Conservation (phyloP, 2,797 vertebrate genomes). For the Tamandua tetradactyla region DNA sequence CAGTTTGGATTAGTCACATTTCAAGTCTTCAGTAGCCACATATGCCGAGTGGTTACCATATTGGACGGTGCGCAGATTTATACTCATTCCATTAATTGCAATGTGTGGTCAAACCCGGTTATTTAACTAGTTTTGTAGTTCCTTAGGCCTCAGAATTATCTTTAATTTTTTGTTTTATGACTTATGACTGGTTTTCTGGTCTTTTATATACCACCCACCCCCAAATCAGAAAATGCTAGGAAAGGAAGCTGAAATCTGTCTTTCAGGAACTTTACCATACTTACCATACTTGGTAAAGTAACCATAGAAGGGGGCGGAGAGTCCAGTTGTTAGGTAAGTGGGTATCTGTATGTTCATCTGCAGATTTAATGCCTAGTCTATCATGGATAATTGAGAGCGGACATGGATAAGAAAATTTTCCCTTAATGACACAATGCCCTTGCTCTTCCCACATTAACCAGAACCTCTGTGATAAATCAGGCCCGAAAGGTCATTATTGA, state of each 20-base stretch:
- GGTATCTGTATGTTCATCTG: neutral
- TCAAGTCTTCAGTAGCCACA: neutral
- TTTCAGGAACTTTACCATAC: neutral
- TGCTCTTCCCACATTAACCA: constrained; percentile 4
- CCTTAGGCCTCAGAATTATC: neutral
- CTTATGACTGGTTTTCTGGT: neutral
- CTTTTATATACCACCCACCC: neutral
- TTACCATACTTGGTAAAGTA: neutral
- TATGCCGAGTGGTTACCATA: neutral
- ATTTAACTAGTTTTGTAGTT: neutral
- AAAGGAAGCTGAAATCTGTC: neutral
- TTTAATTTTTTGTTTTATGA: neutral
- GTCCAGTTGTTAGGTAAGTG: neutral
- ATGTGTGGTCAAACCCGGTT: neutral
- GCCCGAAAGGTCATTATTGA: neutral
- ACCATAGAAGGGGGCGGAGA: neutral
- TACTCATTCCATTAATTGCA: neutral
- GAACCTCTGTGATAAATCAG: neutral
- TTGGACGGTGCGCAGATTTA: neutral
- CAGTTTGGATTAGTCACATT: neutral
- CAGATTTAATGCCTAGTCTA: neutral
- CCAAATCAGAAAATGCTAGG: neutral
- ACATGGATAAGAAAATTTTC: neutral
- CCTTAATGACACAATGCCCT: neutral
- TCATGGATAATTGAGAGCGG: neutral